Conservation (phyloP, 2,888 invertebrate species). For the Cistogaster globosa region DNA sequence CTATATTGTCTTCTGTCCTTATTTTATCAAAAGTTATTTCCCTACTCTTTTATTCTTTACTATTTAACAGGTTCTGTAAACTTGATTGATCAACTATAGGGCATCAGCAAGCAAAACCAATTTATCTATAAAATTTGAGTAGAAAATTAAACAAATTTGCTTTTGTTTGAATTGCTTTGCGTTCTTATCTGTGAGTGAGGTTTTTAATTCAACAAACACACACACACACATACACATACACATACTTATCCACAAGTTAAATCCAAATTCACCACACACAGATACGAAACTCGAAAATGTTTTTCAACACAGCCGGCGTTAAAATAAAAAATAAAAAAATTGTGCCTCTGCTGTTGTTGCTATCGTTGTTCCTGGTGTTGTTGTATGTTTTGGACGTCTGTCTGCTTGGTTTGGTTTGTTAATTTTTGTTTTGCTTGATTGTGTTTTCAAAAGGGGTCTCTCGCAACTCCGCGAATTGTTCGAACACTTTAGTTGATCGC, state of each 20-base stretch:
- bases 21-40: too few species aligned
- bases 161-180: constrained; percentile 30
- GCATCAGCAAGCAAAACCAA: background rate
- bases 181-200: constrained; percentile 52
- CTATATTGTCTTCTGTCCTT: too few species aligned
- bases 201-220: constrained; percentile 43
- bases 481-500: constrained; percentile 73
- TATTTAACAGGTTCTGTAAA: background rate
- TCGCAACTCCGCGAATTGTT: constrained; percentile 72
- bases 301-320: constrained; percentile 68
- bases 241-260: background rate
- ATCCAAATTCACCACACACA: constrained; percentile 45
- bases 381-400: constrained; percentile 39
- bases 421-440: constrained; percentile 49
- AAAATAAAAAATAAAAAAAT: constrained; percentile 35
- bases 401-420: constrained; percentile 37
- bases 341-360: constrained; percentile 36
- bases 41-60: too few species aligned
- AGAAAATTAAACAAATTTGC: constrained; percentile 35
- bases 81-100: constrained; percentile 5
- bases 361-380: constrained; percentile 27
- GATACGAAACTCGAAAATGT: constrained; percentile 43
- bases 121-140: constrained; percentile 46
- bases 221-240: constrained; percentile 9
- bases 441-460: constrained; percentile 59